phyloP scores from a whole-genome alignment of 2,113 vertebrate species.

The Lycaon pictus region DNA sequence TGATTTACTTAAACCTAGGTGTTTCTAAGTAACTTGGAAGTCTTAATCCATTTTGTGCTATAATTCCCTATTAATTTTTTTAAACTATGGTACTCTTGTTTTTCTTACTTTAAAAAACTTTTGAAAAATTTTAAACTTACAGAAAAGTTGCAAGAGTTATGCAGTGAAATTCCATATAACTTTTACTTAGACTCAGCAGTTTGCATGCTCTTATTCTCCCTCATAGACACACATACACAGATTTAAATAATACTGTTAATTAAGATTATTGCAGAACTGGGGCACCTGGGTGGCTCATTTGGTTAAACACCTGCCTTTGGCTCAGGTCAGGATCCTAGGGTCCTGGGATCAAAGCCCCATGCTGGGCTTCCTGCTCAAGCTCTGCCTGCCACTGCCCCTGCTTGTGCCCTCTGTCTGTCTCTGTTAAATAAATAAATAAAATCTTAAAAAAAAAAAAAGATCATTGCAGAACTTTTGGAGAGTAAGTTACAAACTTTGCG shows the following conservation, averaged over 20 bases:
- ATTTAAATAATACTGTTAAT: not conserved
- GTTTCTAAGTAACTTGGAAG: conserved; percentile 26
- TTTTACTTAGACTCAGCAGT: not conserved
- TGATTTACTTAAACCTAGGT: not conserved
- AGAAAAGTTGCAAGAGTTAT: not conserved
- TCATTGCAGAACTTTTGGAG: not conserved
- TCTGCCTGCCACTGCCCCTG: too few species aligned
- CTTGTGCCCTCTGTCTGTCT: too few species aligned
- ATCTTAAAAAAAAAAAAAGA: too few species aligned
- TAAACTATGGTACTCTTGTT: not conserved
- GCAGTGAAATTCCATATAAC: not conserved
- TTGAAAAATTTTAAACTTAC: not conserved
- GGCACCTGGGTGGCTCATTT: too few species aligned
- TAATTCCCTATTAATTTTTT: conserved; percentile 47
- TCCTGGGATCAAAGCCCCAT: too few species aligned
- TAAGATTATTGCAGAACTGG: not conserved
- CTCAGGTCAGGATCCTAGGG: too few species aligned
- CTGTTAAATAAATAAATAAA: too few species aligned
- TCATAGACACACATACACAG: not conserved
- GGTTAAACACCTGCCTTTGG: too few species aligned
- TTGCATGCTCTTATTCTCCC: not conserved
- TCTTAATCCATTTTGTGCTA: not conserved
- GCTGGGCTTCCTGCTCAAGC: too few species aligned
- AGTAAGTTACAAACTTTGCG: not conserved
- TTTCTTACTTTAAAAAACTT: not conserved